Base-by-base conservation (phyloP, 2,797 vertebrate species). In the Betta splendens region DNA sequence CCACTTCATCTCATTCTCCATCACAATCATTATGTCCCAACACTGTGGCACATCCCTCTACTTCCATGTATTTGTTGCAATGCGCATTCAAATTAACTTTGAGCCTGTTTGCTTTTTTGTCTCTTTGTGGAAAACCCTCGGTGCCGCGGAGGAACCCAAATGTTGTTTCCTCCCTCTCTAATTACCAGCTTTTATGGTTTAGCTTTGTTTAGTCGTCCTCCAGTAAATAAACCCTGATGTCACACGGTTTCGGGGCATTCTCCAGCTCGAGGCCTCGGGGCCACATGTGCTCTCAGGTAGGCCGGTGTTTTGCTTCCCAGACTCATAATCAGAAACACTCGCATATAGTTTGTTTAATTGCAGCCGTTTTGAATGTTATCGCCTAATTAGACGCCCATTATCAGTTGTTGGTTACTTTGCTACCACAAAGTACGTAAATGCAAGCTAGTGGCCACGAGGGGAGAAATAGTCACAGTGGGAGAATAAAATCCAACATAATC, bases 71-170 rank as follows among this genome's bases (percentile, higher is more conserved):
- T 46, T 44, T 39, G 18, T 25, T 32, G 23, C n/a, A 4, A 3
- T 64, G 3, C 26, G 37, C 15, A 45, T 11, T 18, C 16, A 62
- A 39, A 51, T 38, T 33, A 4, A 13, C 20, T 16, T 16, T 18
- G 38, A 65, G 75, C 55, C 45, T 74, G 66, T 71, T 81, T 69
- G 62, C 60, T 71, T 75, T 82, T 77, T 58, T 72, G 64, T 72
- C 72, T 80, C 69, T 66, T 52, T 60, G 60, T 78, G 75, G 84
- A 67, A 63, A 87, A 91, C 86, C 85, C 89, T 86, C 87, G 89
- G 28, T 62, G 67, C 64, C 86, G 88, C 88, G 79, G 85, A 79
- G 77, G 72, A 80, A 79, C 87, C 82, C 85, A 75, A 85, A 86
- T 79, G 77, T 82, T 87, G 79, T 86, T 84, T 87, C 78, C 79